Conservation (phyloP, 1,140 invertebrate species). For the Chelonus insularis region DNA sequence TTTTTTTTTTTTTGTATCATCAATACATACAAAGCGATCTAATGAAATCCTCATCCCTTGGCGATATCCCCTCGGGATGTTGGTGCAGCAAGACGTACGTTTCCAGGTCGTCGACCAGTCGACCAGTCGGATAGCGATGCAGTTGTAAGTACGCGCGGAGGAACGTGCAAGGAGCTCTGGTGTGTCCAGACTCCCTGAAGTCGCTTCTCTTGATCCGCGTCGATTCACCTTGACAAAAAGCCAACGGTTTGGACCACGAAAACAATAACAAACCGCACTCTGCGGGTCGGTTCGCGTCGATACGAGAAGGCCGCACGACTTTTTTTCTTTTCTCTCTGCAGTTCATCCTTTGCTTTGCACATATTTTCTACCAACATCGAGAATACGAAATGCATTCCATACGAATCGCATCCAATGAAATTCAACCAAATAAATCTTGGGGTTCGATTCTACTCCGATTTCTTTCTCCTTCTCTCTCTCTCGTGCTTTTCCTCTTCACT, state of each 20-base stretch:
- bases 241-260: slow-evolving; percentile 26
- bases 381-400: slow-evolving; percentile 57
- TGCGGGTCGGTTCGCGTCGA: slow-evolving; percentile 11
- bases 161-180: not conserved
- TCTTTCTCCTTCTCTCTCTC: slow-evolving; percentile 10
- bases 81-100: not conserved
- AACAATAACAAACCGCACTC: slow-evolving; percentile 46
- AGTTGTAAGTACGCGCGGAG: slow-evolving; percentile 8
- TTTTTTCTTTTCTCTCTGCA: slow-evolving; percentile 8
- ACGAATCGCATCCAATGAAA: slow-evolving; percentile 44
- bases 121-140: slow-evolving; percentile 1
- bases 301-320: slow-evolving; percentile 4
- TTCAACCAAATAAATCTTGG: slow-evolving; percentile 55
- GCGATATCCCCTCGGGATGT: not conserved
- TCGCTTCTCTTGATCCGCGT: slow-evolving; percentile 6
- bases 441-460: not conserved
- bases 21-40: not conserved
- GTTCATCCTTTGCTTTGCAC: not conserved
- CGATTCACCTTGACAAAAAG: slow-evolving; percentile 12
- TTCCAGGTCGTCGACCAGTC: slow-evolving; percentile 17
- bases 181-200: not conserved
- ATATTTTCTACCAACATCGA: slow-evolving; percentile 51
- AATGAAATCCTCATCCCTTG: slow-evolving; percentile 4
- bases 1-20: too few relatives aligned
- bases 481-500: slow-evolving; percentile 6